Base-by-base conservation (phyloP, 1,140 invertebrate genomes). In the Nixonia krombeini region DNA sequence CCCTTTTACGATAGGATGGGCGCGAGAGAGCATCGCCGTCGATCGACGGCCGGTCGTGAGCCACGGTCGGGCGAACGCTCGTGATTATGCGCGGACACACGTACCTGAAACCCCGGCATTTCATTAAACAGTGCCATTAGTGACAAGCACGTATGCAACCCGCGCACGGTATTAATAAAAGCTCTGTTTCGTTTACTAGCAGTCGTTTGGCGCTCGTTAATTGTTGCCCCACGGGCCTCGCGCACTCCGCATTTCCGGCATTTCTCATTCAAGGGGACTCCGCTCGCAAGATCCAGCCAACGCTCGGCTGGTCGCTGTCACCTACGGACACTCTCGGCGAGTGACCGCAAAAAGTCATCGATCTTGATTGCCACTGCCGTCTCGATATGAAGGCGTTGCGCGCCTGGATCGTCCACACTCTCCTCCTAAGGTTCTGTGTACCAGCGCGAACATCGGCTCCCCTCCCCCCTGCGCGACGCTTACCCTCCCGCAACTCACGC, bases 81-180 rank as follows among this genome's bases (percentile, higher is more conserved):
- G 45, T 59, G 50, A 66, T 66, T 66, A 55, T 31, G 52, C 9
- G 42, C 61, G 45, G 25, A 13, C 9, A 40, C 35, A 47, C 26
- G 46, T 49, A 57, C 55, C 49, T 13, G 12, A 17, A 50, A 59
- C 15, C 63, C 50, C 28, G 29, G 31, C 35, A 47, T 67, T 61
- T 67, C 51, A 67, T 61, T 56, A 67, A 50, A 59, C 57, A 46
- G 64, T 55, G 52, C 50, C 45, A 57, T 68, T 62, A 62, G 45
- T 68, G 57, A 47, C 42, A 50, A 57, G 33, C 52, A 31, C 42
- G 31, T 49, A 61, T 46, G 44, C 50, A 57, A 9, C n/a, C 28
- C 53, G 47, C 33, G 31, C 29, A 45, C 23, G 10, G 55, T 1
- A 62, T 68, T 68, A 68, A 68, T 68, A 62, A 68, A 53, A 69